Conservation (phyloP, 2,888 invertebrate species). For the Molorchus minor region DNA sequence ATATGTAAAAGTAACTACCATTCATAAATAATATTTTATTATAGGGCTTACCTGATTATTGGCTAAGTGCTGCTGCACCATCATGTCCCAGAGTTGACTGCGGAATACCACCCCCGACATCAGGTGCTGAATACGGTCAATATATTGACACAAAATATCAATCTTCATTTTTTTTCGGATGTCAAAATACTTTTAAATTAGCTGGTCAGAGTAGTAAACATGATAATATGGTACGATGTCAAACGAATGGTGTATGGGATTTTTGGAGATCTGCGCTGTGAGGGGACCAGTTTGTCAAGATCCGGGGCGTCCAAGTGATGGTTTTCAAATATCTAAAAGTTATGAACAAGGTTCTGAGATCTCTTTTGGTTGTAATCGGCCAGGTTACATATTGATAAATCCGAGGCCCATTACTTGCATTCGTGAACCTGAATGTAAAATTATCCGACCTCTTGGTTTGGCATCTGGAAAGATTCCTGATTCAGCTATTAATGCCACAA, state of each 20-base stretch:
- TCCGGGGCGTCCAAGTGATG: conserved; percentile 93
- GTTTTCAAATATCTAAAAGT: conserved; percentile 83
- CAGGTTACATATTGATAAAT: conserved; percentile 92
- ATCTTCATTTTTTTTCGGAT: conserved; percentile 94
- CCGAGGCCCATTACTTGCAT: conserved; percentile 90
- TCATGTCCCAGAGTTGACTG: conserved; percentile 91
- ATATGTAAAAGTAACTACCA: too few relatives aligned
- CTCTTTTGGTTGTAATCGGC: conserved; percentile 86
- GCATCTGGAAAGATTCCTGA: conserved; percentile 85
- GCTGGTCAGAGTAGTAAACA: conserved; percentile 92
- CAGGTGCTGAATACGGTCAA: conserved; percentile 93
- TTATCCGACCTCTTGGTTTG: conserved; percentile 85
- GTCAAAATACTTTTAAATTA: conserved; percentile 93
- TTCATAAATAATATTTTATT: conserved; percentile 18
- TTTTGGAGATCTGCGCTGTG: conserved; percentile 95
- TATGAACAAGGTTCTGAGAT: conserved; percentile 92
- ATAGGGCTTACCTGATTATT: conserved; percentile 86
- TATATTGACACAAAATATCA: conserved; percentile 89
- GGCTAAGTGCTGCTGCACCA: conserved; percentile 87
- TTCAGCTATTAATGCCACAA: conserved; percentile 94
- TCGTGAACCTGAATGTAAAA: conserved; percentile 92
- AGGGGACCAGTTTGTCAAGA: conserved; percentile 97
- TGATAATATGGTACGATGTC: conserved; percentile 92
- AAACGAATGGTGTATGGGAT: conserved; percentile 95
- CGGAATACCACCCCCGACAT: conserved; percentile 88